phyloP scores from a whole-genome alignment of 2,113 vertebrate genomes.

The Zosterops borbonicus region DNA sequence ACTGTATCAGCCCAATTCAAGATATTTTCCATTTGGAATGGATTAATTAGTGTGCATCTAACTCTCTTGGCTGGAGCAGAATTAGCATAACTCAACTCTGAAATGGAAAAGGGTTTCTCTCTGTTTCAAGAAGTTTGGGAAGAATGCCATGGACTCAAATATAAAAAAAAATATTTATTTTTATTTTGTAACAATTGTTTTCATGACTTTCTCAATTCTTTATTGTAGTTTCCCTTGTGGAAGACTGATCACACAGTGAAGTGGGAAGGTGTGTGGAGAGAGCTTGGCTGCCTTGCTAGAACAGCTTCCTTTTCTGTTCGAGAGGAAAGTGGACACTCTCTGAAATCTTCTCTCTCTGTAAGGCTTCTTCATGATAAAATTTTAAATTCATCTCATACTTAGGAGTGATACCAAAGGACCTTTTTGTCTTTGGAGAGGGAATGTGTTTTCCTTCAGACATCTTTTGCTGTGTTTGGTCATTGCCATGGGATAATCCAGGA shows the following conservation, averaged over 20 bases:
- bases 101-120: not conserved
- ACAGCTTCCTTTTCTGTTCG: slow-evolving; percentile 92
- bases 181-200: not conserved
- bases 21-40: not conserved
- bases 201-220: not conserved
- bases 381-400: not conserved
- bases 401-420: not conserved
- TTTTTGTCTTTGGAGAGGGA: not conserved
- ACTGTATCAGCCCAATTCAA: not conserved
- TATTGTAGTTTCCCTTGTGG: slow-evolving; percentile 87
- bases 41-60: not conserved
- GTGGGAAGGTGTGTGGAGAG: slow-evolving; percentile 96
- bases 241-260: slow-evolving; percentile 88
- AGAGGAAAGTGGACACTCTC: slow-evolving; percentile 92
- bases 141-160: not conserved
- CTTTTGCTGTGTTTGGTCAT: not conserved
- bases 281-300: slow-evolving; percentile 90
- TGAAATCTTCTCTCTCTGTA: slow-evolving; percentile 94
- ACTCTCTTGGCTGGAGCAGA: not conserved
- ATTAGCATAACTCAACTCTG: not conserved
- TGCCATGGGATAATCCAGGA: not conserved
- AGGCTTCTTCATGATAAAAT: not conserved
- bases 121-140: not conserved
- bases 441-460: not conserved
- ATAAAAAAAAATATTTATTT: not conserved